Evolutionary conservation across 1,140 invertebrate genomes (phyloP), one percentile per base, ranked within the genome.

Genomic region (Drosophila elegans): DNA sequence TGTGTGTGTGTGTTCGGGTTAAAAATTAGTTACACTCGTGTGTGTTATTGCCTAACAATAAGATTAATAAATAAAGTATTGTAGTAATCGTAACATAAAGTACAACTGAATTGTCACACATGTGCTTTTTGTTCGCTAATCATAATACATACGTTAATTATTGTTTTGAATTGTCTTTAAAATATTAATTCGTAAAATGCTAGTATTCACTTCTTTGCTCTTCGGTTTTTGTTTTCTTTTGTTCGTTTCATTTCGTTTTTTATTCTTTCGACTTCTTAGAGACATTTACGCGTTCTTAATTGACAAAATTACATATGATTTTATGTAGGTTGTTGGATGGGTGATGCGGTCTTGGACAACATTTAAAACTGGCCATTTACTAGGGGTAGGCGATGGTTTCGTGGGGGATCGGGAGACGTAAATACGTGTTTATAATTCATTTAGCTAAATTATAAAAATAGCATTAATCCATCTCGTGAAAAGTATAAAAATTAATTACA

Each of bases 361-460:
- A 84, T 80, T 80, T 42, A 83, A 79, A 72, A 59, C 66, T 81
- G 78, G 68, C 72, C 67, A 86, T 86, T 86, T 76, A 79, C 82
- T 85, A 86, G 68, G 82, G 64, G 36, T 25, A 44, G 41, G 52
- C 27, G 34, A 48, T 61, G 61, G 53, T 69, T 57, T 71, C 39
- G 59, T 52, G 56, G 55, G 59, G 51, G 49, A 39, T 44, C 62
- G 39, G 21, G 59, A 46, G 41, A 13, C 11, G 52, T 56, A 56
- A 60, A 46, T 71, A 39, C 51, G 59, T 80, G 55, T 39, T 54
- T 71, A 48, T 61, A 74, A 88, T 88, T 88, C 56, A 66, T 89
- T 89, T 89, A 89, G 68, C 84, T 89, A 89, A 89, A 88, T 89
- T 80, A 88, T 80, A 73, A 60, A 67, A 81, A 78, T 85, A 64